Conservation (phyloP, 92 coral and sea anemone species). For the Scolanthus callimorphus region DNA sequence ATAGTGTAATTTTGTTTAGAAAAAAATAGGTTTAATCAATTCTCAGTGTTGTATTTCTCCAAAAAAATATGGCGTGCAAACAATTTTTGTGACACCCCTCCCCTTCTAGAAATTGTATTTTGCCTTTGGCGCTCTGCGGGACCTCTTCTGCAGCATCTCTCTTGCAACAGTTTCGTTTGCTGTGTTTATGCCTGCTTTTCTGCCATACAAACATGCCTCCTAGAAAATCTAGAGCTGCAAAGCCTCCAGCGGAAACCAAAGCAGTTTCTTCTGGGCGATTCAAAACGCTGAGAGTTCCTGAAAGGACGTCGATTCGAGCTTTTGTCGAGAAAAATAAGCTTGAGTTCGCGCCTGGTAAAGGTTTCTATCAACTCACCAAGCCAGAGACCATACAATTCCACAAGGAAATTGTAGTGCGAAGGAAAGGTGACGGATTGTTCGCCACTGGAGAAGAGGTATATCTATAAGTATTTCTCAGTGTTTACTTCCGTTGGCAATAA, state of each 20-base stretch:
- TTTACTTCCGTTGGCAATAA: no score
- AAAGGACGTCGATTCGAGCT: slow-evolving; percentile 60
- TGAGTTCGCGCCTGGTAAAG: slow-evolving; percentile 79
- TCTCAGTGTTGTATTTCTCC: no score
- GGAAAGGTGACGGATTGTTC: slow-evolving; percentile 71
- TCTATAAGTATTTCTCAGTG: no score
- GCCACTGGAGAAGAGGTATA: slow-evolving; percentile 85
- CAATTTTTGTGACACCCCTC: no score
- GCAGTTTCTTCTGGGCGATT: slow-evolving; percentile 56
- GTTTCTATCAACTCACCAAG: slow-evolving; percentile 88
- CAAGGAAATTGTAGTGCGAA: slow-evolving; percentile 84
- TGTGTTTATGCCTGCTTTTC: no score
- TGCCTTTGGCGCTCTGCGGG: no score
- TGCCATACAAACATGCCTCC: slow-evolving; percentile 59
- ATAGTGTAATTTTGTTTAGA: no score
- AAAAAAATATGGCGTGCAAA: no score
- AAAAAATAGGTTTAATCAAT: no score
- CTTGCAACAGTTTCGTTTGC: no score
- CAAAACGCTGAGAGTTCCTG: slow-evolving; percentile 61
- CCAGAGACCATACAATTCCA: slow-evolving; percentile 92
- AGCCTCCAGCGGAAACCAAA: slow-evolving; percentile 45
- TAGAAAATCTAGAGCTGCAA: slow-evolving; percentile 35
- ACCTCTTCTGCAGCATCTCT: no score
- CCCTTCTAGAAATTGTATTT: no score
- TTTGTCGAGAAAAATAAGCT: slow-evolving; percentile 84